These are phyloP conservation scores for Butorides virescens DNA, from an alignment of 2,113 vertebrate genomes.

Conservation along the genomic window DNA sequence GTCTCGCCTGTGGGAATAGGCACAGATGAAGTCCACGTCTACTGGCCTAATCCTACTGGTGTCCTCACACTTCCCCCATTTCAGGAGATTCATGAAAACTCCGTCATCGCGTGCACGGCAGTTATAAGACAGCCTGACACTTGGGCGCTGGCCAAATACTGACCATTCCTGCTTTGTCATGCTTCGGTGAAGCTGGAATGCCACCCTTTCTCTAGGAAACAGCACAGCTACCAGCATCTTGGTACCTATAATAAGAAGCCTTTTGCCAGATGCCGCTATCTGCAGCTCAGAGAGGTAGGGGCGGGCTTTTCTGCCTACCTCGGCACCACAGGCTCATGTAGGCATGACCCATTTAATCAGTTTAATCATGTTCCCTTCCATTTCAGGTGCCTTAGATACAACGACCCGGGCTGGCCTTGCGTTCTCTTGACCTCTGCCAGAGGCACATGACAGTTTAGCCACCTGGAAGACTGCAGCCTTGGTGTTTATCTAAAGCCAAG, in stretches of 20 bases:
- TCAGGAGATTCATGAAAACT: not conserved
- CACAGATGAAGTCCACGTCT: not conserved
- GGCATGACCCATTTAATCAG: not conserved
- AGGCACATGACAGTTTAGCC: not conserved
- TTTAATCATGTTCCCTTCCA: conserved; percentile 20
- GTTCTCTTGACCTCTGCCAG: not conserved
- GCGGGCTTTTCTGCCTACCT: conserved; percentile 25
- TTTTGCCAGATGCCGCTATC: not conserved
- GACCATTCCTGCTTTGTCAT: conserved; percentile 6
- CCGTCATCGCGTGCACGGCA: not conserved
- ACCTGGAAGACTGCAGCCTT: not conserved
- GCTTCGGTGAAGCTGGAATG: conserved; percentile 33
- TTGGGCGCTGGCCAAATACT: not conserved
- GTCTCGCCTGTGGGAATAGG: not conserved
- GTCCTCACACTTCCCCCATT: not conserved
- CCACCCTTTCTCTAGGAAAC: conserved; percentile 13
- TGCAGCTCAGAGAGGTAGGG: not conserved
- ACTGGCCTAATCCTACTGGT: not conserved
- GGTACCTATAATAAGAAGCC: not conserved
- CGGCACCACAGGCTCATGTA: not conserved
- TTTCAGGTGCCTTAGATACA: not conserved
- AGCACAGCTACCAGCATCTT: not conserved
- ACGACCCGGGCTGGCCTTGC: not conserved
- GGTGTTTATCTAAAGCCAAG: not conserved
- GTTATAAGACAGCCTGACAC: conserved; percentile 5